A percentile compares a stretch with the other conserved stretches of the same genome.
Conservation (phyloP, 1,140 invertebrate genomes). For the Thrips palmi region DNA sequence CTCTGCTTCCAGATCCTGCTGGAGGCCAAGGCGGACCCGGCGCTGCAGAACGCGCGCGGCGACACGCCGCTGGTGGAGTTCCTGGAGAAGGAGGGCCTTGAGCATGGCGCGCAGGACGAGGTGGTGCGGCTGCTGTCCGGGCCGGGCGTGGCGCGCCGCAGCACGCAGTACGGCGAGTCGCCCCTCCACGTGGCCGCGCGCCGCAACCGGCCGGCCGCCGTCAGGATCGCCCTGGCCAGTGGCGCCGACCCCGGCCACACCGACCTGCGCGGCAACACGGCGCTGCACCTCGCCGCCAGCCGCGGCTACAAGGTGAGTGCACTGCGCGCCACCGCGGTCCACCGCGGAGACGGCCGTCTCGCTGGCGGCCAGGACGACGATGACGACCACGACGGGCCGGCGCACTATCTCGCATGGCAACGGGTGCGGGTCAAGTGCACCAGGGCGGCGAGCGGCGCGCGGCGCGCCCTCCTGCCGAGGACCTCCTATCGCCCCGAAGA, state of each 20-base stretch:
- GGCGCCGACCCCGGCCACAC: constrained; percentile 22
- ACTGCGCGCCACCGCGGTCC: too few species aligned
- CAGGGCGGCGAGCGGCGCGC: too few species aligned
- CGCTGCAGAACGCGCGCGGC: constrained; percentile 25
- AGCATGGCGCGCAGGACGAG: constrained; percentile 19
- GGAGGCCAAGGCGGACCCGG: constrained; percentile 25
- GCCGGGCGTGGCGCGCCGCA: constrained; percentile 19
- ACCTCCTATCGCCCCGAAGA: too few species aligned
- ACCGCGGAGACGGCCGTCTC: too few species aligned
- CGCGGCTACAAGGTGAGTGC: constrained; percentile 25
- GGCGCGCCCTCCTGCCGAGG: too few species aligned
- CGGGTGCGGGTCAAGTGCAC: too few species aligned
- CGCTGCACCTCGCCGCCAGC: constrained; percentile 24
- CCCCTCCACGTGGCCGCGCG: constrained; percentile 25
- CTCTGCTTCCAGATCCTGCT: constrained; percentile 25
- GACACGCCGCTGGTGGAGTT: constrained; percentile 30
- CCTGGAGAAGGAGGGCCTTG: too few species aligned
- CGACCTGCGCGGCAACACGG: constrained; percentile 24
- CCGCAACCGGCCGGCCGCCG: constrained; percentile 22
- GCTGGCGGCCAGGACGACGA: too few species aligned
- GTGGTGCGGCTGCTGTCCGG: constrained; percentile 20
- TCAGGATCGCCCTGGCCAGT: constrained; percentile 20
- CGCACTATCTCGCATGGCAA: too few species aligned
- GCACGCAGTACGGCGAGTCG: constrained; percentile 24
- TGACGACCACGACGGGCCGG: too few species aligned